A percentile compares a stretch with the other conserved stretches of the same genome.
phyloP scores from a whole-genome alignment of 1,140 invertebrate genomes.

The Hestina assimilis region DNA sequence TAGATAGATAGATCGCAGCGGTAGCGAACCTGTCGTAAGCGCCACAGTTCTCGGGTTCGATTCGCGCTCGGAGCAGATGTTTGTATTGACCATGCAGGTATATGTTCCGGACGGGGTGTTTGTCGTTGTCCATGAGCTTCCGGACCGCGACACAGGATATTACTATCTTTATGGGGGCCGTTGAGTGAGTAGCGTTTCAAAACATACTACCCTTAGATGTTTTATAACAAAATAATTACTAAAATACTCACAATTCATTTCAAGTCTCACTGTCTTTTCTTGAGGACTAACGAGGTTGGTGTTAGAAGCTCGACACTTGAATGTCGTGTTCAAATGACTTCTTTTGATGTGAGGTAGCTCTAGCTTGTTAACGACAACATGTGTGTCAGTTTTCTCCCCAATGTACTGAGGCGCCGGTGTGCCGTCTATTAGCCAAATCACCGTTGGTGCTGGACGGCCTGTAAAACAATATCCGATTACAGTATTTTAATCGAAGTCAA shows the following conservation, averaged over 20 bases:
- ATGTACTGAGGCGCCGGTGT: constrained; percentile 80
- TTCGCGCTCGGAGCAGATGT: too few species aligned
- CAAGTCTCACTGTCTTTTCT: constrained; percentile 87
- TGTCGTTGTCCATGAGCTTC: too few species aligned
- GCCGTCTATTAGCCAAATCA: constrained; percentile 89
- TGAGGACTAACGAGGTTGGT: constrained; percentile 89
- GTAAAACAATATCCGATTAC: constrained; percentile 27
- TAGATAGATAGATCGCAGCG: too few species aligned
- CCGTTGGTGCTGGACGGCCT: constrained; percentile 89
- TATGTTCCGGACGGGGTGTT: too few species aligned
- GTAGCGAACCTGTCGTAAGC: too few species aligned
- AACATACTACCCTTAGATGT: too few species aligned
- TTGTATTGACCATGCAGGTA: too few species aligned
- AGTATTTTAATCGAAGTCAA: neutral
- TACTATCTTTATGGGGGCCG: too few species aligned
- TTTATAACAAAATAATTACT: neutral
- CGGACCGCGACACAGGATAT: too few species aligned
- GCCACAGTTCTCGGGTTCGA: too few species aligned
- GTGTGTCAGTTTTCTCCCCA: constrained; percentile 82
- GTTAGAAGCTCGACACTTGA: constrained; percentile 91
- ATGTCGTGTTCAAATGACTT: constrained; percentile 88
- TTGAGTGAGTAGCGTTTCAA: too few species aligned
- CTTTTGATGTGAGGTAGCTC: constrained; percentile 85
- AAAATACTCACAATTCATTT: constrained; percentile 84
- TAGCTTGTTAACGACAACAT: constrained; percentile 87